phyloP scores from a whole-genome alignment of 2,113 vertebrate genomes.

The Equus przewalskii region DNA sequence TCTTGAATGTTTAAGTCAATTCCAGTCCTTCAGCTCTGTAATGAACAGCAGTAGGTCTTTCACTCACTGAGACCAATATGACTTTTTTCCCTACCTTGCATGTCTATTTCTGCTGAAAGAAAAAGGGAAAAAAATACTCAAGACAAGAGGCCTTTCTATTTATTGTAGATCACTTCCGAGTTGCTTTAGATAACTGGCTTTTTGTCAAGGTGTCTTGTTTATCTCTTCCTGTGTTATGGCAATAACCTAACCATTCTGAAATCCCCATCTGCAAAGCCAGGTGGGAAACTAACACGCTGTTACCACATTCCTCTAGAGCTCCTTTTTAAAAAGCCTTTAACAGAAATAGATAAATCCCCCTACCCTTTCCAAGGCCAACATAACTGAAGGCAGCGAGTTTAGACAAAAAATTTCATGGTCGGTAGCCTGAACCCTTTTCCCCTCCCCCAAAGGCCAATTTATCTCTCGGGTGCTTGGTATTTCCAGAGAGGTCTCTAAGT shows the following conservation, averaged over 20 bases:
- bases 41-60: conserved; percentile 48
- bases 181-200: conserved; percentile 37
- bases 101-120: conserved; percentile 37
- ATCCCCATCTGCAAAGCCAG: conserved; percentile 54
- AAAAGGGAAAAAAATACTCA: not conserved
- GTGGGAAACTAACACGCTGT: conserved; percentile 45
- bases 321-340: conserved; percentile 23
- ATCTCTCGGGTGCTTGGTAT: conserved; percentile 56
- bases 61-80: not conserved
- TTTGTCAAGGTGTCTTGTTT: conserved; percentile 58
- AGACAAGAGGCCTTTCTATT: not conserved
- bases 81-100: conserved; percentile 11
- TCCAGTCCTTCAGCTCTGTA: not conserved
- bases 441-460: not conserved
- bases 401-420: conserved; percentile 56
- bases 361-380: not conserved
- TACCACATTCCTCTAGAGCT: conserved; percentile 32
- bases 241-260: conserved; percentile 25
- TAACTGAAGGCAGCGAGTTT: conserved; percentile 10
- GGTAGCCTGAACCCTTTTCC: not conserved
- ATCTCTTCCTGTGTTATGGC: conserved; percentile 17
- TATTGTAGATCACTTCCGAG: not conserved
- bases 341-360: not conserved
- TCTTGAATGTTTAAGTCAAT: conserved; percentile 27
- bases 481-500: conserved; percentile 42